Evolutionary conservation across 2,888 invertebrate species (phyloP).

Genomic region (Drosophila vallismaia): DNA sequence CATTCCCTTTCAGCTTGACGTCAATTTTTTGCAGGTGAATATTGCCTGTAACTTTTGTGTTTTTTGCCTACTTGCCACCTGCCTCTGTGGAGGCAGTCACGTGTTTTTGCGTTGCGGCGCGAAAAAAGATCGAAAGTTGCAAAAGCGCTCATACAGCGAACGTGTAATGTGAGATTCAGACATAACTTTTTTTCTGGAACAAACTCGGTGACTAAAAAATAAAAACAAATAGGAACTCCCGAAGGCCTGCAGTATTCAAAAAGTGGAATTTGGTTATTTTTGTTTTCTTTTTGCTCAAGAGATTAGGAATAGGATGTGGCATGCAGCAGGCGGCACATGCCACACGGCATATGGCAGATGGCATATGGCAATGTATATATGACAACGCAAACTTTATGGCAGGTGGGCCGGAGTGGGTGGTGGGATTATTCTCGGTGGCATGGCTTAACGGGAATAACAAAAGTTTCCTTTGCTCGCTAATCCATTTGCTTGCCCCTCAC

Average conservation of each 20-base stretch:
- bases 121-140: slow-evolving; percentile 43
- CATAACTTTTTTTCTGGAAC: slow-evolving; percentile 53
- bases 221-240: slow-evolving; percentile 24
- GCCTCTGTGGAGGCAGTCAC: slow-evolving; percentile 20
- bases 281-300: slow-evolving; percentile 45
- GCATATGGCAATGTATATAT: slow-evolving; percentile 51
- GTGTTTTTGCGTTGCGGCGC: slow-evolving; percentile 40
- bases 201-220: slow-evolving; percentile 9
- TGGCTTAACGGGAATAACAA: slow-evolving; percentile 36
- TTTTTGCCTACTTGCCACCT: slow-evolving; percentile 23
- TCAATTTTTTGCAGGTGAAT: slow-evolving; percentile 34
- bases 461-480: slow-evolving; percentile 51
- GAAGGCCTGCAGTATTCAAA: slow-evolving; percentile 33
- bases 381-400: slow-evolving; percentile 61
- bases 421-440: slow-evolving; percentile 14
- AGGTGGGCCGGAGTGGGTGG: slow-evolving; percentile 23
- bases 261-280: slow-evolving; percentile 38
- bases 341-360: slow-evolving; percentile 26
- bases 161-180: slow-evolving; percentile 40
- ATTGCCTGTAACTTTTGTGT: slow-evolving; percentile 5
- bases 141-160: slow-evolving; percentile 17
- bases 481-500: slow-evolving; percentile 74
- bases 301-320: slow-evolving; percentile 50
- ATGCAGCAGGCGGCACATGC: slow-evolving; percentile 28
- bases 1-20: slow-evolving; percentile 10